Conservation (phyloP, 2,888 invertebrate species). For the Lacanobia oleracea region DNA sequence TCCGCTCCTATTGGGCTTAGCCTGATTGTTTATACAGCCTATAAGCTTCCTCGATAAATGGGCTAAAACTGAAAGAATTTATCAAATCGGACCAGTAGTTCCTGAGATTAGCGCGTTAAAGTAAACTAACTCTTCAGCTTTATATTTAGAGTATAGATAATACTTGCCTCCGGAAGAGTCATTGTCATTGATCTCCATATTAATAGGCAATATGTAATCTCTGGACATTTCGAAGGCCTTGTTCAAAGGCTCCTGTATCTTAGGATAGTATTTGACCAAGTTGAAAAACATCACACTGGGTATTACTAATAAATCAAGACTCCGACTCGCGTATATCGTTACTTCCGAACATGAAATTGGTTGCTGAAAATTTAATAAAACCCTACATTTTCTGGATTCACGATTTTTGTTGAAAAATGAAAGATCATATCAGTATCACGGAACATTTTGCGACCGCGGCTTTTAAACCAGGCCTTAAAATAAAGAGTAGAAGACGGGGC, state of each 20-base stretch:
- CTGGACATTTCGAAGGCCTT: constrained; percentile 84
- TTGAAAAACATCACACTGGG: constrained; percentile 86
- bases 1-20: no score
- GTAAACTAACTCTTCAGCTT: no score
- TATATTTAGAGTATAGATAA: no score
- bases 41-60: no score
- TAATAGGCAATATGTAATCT: constrained; percentile 86
- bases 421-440: neutral
- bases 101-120: no score
- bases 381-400: neutral
- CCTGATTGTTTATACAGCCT: no score
- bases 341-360: constrained; percentile 83
- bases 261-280: constrained; percentile 85
- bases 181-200: constrained; percentile 77
- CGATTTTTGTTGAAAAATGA: no score
- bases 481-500: no score
- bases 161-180: constrained; percentile 76
- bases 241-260: constrained; percentile 83
- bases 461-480: neutral
- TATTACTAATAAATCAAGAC: constrained; percentile 83
- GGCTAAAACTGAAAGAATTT: no score
- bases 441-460: neutral
- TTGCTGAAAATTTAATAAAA: constrained; percentile 77
- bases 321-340: constrained; percentile 85
- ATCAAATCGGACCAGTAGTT: no score